Evolutionary conservation across 1,140 invertebrate species (phyloP).

Genomic region (Trichomalopsis sarcophagae): DNA sequence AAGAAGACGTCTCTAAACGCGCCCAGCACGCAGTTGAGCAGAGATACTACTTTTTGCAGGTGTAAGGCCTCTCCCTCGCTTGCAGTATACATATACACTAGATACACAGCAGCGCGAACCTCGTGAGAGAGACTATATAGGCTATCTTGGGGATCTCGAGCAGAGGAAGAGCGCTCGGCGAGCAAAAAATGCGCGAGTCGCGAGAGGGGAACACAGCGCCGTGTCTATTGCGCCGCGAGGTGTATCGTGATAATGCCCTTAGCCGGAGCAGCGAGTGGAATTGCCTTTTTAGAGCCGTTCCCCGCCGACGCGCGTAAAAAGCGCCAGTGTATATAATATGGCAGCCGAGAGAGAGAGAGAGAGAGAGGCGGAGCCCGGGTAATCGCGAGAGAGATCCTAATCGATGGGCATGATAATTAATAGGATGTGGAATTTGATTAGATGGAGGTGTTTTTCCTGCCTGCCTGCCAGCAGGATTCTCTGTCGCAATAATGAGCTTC

Average conservation of each 20-base stretch:
- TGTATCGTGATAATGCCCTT: slow-evolving; percentile 21
- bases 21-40: background rate
- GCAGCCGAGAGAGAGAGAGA: background rate
- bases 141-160: background rate
- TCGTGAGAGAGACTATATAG: background rate
- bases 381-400: background rate
- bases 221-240: background rate
- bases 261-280: slow-evolving; percentile 9
- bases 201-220: background rate
- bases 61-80: background rate
- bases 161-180: background rate
- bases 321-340: no score
- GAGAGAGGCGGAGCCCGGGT: background rate
- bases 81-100: background rate
- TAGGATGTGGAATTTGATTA: slow-evolving; percentile 44
- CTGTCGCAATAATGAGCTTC: background rate
- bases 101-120: background rate
- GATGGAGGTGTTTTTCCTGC: background rate
- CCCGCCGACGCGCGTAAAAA: background rate
- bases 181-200: background rate
- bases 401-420: slow-evolving; percentile 40
- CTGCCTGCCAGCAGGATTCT: no score
- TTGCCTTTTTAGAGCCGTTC: slow-evolving; percentile 39
- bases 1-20: background rate
- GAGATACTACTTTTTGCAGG: slow-evolving; percentile 15